A percentile compares a stretch with the other conserved stretches of the same genome.
Conservation (phyloP, 2,797 vertebrate genomes). For the Melanotaenia boesemani region DNA sequence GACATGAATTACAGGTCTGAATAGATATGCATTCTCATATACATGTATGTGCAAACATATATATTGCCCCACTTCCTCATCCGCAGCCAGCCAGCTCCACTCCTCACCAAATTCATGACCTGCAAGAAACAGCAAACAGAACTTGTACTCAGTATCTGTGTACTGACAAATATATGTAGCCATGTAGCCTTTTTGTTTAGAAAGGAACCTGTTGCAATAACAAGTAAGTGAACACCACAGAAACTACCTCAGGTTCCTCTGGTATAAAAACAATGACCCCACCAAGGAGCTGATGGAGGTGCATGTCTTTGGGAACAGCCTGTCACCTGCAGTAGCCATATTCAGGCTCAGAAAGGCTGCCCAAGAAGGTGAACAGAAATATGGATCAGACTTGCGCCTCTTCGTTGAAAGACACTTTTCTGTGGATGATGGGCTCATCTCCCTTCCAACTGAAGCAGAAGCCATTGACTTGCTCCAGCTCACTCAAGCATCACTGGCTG, state of each 20-base stretch:
- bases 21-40: no score
- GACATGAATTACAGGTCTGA: no score
- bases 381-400: not conserved
- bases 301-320: not conserved
- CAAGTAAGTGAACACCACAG: not conserved
- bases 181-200: no score
- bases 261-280: not conserved
- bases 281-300: not conserved
- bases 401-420: conserved; percentile 22
- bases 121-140: no score
- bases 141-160: no score
- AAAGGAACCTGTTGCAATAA: not conserved
- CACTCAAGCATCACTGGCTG: not conserved
- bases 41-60: no score
- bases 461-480: conserved; percentile 4
- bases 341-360: conserved; percentile 4
- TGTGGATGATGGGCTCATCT: conserved; percentile 17
- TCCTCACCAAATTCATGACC: no score
- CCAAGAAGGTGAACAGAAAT: conserved; percentile 4
- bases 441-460: not conserved
- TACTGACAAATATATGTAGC: no score
- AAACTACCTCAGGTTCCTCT: not conserved
- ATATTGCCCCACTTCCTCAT: no score
- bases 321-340: not conserved
- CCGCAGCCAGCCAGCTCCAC: no score